Evolutionary conservation across 2,113 vertebrate species (phyloP).

Genomic region (Oophaga pumilio): DNA sequence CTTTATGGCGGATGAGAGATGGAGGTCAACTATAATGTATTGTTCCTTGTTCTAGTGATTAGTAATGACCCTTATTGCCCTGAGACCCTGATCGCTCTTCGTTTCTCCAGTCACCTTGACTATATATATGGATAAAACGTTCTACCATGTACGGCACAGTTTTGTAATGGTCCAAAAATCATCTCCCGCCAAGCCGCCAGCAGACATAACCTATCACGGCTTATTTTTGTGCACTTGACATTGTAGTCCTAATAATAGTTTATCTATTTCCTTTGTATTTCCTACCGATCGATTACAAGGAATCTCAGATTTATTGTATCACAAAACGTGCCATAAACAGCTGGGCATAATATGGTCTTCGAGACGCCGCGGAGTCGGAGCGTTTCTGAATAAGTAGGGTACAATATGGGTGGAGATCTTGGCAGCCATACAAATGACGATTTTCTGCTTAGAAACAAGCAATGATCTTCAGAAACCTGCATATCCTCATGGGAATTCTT

Average conservation of each 20-base stretch:
- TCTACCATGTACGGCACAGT: too few species aligned
- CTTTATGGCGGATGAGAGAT: too few species aligned
- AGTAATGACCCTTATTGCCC: too few species aligned
- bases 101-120: too few species aligned
- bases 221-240: neutral
- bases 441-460: slow-evolving; percentile 18
- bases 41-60: too few species aligned
- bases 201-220: too few species aligned
- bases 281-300: too few species aligned
- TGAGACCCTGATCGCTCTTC: too few species aligned
- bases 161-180: too few species aligned
- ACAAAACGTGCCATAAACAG: neutral
- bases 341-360: neutral
- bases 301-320: neutral
- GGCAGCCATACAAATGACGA: neutral
- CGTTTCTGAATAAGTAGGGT: neutral
- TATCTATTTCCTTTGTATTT: neutral
- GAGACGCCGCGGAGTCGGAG: neutral
- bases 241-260: neutral
- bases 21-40: too few species aligned
- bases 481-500: neutral
- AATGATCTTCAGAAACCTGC: neutral
- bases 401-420: neutral
- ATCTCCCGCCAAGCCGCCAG: too few species aligned
- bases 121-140: too few species aligned